Percentiles rank a stretch among this genome's conserved stretches.
Evolutionary conservation across 2,797 vertebrate species (phyloP).

Genomic region (Notoglanidium macrostoma): DNA sequence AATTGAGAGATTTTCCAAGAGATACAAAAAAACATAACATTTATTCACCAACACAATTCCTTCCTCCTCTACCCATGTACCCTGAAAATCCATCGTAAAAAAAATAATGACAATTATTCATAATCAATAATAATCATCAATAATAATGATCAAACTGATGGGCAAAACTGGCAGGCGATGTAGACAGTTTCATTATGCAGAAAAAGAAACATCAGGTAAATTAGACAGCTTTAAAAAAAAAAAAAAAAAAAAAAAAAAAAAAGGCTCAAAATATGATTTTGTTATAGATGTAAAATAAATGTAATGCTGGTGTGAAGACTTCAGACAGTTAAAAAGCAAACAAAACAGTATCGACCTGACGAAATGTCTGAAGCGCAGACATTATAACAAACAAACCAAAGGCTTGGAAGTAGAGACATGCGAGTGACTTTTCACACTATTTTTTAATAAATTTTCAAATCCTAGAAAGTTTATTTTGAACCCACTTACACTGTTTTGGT

Average conservation of each 20-base stretch:
- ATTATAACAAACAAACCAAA: background rate
- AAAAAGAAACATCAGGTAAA: background rate
- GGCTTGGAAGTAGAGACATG: background rate
- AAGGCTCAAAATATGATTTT: background rate
- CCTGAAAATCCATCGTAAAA: constrained; percentile 42
- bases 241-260: background rate
- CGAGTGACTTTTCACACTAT: background rate
- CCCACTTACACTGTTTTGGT: background rate
- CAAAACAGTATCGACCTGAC: too few species aligned
- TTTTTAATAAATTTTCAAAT: background rate
- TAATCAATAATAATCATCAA: too few species aligned
- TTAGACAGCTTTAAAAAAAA: background rate
- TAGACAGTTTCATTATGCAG: background rate
- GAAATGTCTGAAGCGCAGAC: background rate
- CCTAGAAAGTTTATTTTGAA: background rate
- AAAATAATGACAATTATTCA: constrained; percentile 28
- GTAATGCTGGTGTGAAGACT: constrained; percentile 2
- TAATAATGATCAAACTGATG: too few species aligned
- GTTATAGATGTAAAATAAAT: background rate
- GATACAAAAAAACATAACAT: constrained; percentile 52
- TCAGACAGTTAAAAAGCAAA: background rate
- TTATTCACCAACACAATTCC: constrained; percentile 46
- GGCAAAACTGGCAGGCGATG: constrained; percentile 27
- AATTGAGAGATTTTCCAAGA: background rate
- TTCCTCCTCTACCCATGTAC: background rate